Conservation (phyloP, 2,797 vertebrate species). For the Silurus aristotelis region DNA sequence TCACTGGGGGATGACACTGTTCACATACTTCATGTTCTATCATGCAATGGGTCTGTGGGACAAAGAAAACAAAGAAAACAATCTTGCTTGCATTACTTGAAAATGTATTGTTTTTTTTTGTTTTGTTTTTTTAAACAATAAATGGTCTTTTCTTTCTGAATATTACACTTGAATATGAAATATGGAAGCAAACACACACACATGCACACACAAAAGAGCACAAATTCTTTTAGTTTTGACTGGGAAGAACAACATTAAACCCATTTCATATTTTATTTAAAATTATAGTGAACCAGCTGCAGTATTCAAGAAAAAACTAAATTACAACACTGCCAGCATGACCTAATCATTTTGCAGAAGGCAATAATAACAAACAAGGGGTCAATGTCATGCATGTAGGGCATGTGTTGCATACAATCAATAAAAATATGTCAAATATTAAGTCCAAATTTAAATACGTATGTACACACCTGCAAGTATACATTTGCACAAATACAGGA, state of each 20-base stretch:
- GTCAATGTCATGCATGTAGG: neutral
- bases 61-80: neutral
- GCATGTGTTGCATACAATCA: neutral
- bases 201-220: conserved; percentile 24
- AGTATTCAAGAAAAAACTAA: conserved; percentile 42
- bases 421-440: neutral
- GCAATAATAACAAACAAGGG: conserved; percentile 15
- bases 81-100: neutral
- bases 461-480: neutral
- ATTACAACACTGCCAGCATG: conserved; percentile 49
- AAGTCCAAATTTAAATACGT: neutral
- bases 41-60: conserved; percentile 14
- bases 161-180: neutral
- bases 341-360: conserved; percentile 50
- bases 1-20: conserved; percentile 43
- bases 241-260: neutral
- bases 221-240: neutral
- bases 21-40: conserved; percentile 43
- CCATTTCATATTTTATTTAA: no score
- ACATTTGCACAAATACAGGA: neutral
- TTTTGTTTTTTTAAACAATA: neutral
- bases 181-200: neutral
- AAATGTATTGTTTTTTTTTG: neutral
- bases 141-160: neutral
- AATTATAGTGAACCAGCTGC: conserved; percentile 33